phyloP scores from a whole-genome alignment of 2,888 invertebrate species.

The Lasius platythorax region DNA sequence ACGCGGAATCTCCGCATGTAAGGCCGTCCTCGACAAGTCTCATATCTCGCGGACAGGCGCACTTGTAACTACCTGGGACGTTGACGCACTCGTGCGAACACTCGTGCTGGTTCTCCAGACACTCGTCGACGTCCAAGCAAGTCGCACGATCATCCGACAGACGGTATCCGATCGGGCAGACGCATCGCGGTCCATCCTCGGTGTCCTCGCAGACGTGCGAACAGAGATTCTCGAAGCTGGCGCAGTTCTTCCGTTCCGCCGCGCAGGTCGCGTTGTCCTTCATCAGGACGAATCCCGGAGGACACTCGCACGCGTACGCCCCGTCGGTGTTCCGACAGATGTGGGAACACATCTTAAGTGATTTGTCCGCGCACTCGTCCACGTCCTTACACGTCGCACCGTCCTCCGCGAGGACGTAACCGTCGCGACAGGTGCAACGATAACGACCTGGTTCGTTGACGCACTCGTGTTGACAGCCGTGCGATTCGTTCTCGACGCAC shows the following conservation, averaged over 20 bases:
- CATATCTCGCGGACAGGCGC: conserved; percentile 79
- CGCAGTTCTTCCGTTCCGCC: conserved; percentile 75
- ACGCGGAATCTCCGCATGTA: conserved; percentile 81
- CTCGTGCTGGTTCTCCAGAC: conserved; percentile 82
- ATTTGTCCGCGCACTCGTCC: conserved; percentile 80
- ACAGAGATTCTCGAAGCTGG: conserved; percentile 68
- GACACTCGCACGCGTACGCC: conserved; percentile 86
- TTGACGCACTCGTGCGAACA: conserved; percentile 85
- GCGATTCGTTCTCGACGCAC: conserved; percentile 86
- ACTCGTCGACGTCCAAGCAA: conserved; percentile 88
- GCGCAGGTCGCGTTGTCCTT: conserved; percentile 76
- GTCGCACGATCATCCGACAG: conserved; percentile 82
- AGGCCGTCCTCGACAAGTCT: conserved; percentile 83
- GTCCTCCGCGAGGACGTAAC: conserved; percentile 82
- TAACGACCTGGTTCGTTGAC: conserved; percentile 84
- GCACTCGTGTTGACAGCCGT: conserved; percentile 87
- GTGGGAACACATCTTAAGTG: conserved; percentile 78
- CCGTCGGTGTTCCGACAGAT: conserved; percentile 79
- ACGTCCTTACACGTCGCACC: conserved; percentile 80
- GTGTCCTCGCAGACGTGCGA: conserved; percentile 79
- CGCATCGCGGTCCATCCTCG: conserved; percentile 84
- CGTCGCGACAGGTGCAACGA: conserved; percentile 85
- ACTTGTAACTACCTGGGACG: conserved; percentile 83
- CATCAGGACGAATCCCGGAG: conserved; percentile 80
- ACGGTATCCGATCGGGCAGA: conserved; percentile 87